Conservation (phyloP, 1,140 invertebrate genomes). For the Ylistrum balloti region DNA sequence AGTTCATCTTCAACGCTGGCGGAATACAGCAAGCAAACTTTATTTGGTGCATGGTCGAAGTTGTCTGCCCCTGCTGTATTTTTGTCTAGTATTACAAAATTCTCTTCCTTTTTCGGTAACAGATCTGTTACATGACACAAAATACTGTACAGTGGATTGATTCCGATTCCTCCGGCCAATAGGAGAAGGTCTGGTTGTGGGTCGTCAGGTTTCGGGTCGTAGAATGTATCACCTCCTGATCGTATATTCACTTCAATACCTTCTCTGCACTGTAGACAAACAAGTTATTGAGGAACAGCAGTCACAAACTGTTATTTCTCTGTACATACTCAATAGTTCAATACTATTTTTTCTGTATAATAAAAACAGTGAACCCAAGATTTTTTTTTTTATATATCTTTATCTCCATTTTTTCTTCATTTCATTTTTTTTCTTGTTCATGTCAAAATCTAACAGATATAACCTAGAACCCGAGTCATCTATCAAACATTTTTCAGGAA, state of each 20-base stretch:
- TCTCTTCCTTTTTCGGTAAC: neutral
- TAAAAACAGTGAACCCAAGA: too few species aligned
- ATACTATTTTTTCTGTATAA: too few species aligned
- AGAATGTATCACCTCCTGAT: constrained; percentile 81
- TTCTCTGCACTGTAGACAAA: constrained; percentile 73
- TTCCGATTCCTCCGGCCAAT: constrained; percentile 82
- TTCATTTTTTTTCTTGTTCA: too few species aligned
- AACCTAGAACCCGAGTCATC: too few species aligned
- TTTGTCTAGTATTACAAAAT: neutral
- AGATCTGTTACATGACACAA: constrained; percentile 75
- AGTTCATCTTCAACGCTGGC: constrained; percentile 77
- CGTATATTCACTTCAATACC: constrained; percentile 75
- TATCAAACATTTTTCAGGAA: too few species aligned
- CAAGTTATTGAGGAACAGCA: neutral
- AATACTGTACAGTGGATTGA: constrained; percentile 82
- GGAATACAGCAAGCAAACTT: constrained; percentile 76
- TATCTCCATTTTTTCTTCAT: too few species aligned
- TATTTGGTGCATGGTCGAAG: constrained; percentile 48
- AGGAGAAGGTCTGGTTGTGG: constrained; percentile 74
- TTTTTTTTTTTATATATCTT: too few species aligned
- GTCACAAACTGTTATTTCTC: too few species aligned
- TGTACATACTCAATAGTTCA: too few species aligned
- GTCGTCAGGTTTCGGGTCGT: constrained; percentile 65
- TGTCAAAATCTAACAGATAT: too few species aligned
- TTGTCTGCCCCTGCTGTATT: constrained; percentile 39